Conservation (phyloP, 2,888 invertebrate genomes). For the Rhaphigaster nebulosa region DNA sequence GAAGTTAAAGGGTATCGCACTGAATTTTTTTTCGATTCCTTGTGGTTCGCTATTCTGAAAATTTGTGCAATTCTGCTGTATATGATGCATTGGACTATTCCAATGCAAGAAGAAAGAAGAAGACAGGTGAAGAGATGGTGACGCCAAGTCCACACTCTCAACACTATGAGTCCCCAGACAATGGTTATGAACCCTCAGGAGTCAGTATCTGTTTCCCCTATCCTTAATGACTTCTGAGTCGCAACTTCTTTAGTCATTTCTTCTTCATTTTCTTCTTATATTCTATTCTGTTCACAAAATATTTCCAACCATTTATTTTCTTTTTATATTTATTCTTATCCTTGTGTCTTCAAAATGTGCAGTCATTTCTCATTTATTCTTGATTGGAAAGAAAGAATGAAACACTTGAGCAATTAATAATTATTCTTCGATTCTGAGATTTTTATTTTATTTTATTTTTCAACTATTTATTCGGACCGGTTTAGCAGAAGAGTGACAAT, state of each 20-base stretch:
- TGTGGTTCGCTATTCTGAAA: too few relatives aligned
- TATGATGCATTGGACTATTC: background rate
- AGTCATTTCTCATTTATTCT: too few relatives aligned
- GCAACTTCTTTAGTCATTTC: background rate
- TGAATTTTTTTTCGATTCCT: too few relatives aligned
- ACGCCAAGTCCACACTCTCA: background rate
- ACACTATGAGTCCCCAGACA: background rate
- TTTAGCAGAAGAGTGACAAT: too few relatives aligned
- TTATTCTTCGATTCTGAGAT: too few relatives aligned
- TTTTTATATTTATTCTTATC: background rate
- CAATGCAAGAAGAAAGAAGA: background rate
- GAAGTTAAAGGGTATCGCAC: too few relatives aligned
- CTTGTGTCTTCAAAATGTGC: too few relatives aligned
- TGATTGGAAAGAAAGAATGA: too few relatives aligned
- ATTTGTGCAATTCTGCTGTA: too few relatives aligned
- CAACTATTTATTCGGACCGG: too few relatives aligned
- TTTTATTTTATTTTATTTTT: too few relatives aligned
- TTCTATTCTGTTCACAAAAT: background rate
- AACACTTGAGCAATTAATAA: too few relatives aligned
- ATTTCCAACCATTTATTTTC: background rate
- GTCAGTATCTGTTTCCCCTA: background rate
- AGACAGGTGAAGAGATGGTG: background rate
- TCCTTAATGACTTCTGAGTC: background rate
- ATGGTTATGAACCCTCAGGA: background rate
- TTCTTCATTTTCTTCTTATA: background rate